A percentile compares a stretch with the other conserved stretches of the same genome.
phyloP scores from a whole-genome alignment of 2,797 vertebrate genomes.

The Myotis planiceps region DNA sequence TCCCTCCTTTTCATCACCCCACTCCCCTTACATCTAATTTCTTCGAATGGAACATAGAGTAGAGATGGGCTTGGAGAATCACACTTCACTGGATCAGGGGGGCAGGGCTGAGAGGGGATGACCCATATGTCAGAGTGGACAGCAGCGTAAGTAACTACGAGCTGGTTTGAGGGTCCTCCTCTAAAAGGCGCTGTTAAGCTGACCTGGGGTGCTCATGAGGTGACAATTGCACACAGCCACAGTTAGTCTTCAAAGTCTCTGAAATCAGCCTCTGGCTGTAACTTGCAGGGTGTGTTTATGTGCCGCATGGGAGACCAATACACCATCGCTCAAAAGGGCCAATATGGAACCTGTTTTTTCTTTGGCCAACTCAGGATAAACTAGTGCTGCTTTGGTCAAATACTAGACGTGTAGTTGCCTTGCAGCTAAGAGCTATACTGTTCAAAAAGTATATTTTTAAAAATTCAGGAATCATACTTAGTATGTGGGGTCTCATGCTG shows the following conservation, averaged over 20 bases:
- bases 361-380: not conserved
- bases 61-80: not conserved
- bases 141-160: not conserved
- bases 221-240: not conserved
- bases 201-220: not conserved
- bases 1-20: fast-evolving
- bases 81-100: not conserved
- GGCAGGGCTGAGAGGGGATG: not conserved
- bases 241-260: not conserved
- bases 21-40: not conserved
- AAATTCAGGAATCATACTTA: not conserved
- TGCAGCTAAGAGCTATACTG: not conserved
- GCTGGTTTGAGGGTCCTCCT: not conserved
- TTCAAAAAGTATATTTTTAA: not conserved
- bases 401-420: not conserved
- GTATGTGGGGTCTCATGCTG: fast-evolving
- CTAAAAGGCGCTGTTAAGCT: not conserved
- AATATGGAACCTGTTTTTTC: not conserved
- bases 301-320: not conserved
- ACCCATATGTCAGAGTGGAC: too few relatives aligned
- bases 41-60: not conserved
- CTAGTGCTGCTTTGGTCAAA: not conserved
- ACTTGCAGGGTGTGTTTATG: not conserved
- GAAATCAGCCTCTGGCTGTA: not conserved
- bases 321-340: not conserved